phyloP scores from a whole-genome alignment of 2,113 vertebrate genomes.

The Microtus ochrogaster region DNA sequence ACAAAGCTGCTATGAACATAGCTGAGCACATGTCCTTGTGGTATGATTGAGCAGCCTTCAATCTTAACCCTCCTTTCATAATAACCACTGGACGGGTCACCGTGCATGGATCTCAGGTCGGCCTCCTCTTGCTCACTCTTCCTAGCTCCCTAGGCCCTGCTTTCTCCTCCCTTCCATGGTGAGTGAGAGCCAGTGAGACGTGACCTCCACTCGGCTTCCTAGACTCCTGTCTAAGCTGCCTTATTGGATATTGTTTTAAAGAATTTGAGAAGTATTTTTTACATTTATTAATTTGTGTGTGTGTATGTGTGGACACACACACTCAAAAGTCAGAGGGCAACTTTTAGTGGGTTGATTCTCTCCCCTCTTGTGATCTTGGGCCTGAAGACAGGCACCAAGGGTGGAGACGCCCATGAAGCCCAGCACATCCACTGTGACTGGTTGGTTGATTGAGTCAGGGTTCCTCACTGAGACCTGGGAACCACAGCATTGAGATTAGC shows the following conservation, averaged over 20 bases:
- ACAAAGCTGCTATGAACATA: too few relatives aligned
- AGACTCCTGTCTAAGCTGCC: neutral
- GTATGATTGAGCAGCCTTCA: too few relatives aligned
- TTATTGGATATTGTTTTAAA: neutral
- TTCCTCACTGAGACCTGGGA: neutral
- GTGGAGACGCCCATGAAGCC: neutral
- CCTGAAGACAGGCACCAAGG: too few relatives aligned
- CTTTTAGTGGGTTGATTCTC: neutral
- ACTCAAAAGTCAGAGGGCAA: neutral
- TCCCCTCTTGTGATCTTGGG: neutral
- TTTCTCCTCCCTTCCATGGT: too few relatives aligned
- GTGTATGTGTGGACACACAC: neutral
- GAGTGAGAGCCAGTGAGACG: neutral
- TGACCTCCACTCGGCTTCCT: fast-evolving
- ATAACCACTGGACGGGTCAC: neutral
- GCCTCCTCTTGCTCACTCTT: neutral
- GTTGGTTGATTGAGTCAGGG: neutral
- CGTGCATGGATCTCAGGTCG: neutral
- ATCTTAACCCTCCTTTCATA: neutral
- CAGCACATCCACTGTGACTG: neutral
- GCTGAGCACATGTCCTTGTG: too few relatives aligned
- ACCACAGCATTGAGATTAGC: neutral
- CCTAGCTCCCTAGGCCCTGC: neutral
- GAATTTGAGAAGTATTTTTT: neutral
- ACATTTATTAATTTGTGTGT: neutral